Conservation (phyloP, 2,888 invertebrate species). For the Slavum lentiscoides region DNA sequence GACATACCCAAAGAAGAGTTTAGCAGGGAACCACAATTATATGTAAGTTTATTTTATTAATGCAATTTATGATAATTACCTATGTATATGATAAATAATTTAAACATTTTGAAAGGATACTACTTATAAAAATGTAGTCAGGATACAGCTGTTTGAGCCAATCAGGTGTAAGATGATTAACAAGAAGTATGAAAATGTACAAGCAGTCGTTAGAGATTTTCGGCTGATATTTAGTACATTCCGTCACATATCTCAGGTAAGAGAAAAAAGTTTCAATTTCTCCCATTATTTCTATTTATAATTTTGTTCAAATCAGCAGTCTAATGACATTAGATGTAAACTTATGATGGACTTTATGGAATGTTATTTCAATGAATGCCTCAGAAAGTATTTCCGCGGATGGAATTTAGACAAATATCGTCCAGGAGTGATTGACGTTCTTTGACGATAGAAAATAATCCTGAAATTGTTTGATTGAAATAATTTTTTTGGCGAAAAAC, state of each 20-base stretch:
- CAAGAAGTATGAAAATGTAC: slow-evolving; percentile 50
- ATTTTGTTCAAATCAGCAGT: slow-evolving; percentile 31
- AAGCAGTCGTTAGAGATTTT: slow-evolving; percentile 46
- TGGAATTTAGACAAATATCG: slow-evolving; percentile 51
- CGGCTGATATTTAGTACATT: slow-evolving; percentile 49
- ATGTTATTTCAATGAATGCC: slow-evolving; percentile 48
- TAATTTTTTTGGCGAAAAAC: not conserved
- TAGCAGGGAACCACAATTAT: slow-evolving; percentile 41
- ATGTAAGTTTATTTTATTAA: slow-evolving; percentile 18
- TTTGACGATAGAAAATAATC: slow-evolving; percentile 19
- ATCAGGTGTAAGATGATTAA: slow-evolving; percentile 51
- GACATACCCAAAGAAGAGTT: slow-evolving; percentile 50
- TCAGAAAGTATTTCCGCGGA: slow-evolving; percentile 51
- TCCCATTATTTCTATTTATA: slow-evolving; percentile 7
- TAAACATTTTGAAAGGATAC: slow-evolving; percentile 30
- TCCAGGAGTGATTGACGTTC: slow-evolving; percentile 33
- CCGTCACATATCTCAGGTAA: slow-evolving; percentile 51
- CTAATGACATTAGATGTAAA: slow-evolving; percentile 47
- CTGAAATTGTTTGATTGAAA: slow-evolving; percentile 11
- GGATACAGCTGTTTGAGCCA: slow-evolving; percentile 43
- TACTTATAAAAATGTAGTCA: slow-evolving; percentile 46
- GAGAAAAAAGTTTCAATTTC: not conserved
- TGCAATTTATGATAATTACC: not conserved
- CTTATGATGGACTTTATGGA: slow-evolving; percentile 50
- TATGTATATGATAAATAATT: not conserved